Percentiles rank a stretch among this genome's conserved stretches.
phyloP scores from a whole-genome alignment of 2,888 invertebrate genomes.

The Rhagophthalmus giganteus region DNA sequence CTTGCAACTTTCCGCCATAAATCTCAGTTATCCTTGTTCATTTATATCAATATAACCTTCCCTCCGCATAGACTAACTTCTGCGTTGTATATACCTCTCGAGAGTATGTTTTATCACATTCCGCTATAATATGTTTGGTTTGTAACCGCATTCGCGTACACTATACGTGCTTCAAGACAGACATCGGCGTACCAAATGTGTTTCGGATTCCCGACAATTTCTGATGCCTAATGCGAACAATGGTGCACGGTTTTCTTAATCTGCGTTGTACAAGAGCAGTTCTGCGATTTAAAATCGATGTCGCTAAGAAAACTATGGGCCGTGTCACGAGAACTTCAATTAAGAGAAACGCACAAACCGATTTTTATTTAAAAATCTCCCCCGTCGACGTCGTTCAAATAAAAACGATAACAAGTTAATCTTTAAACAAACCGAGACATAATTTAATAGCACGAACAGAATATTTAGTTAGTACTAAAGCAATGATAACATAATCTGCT shows the following conservation, averaged over 20 bases:
- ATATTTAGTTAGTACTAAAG: slow-evolving; percentile 25
- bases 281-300: too few species aligned
- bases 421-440: background rate
- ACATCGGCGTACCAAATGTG: background rate
- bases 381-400: too few species aligned
- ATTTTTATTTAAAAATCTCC: too few species aligned
- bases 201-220: background rate
- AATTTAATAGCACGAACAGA: slow-evolving; percentile 4
- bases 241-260: too few species aligned
- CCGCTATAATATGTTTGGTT: background rate
- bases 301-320: too few species aligned
- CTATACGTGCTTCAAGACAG: background rate
- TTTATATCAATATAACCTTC: slow-evolving; percentile 35
- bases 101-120: slow-evolving; percentile 27
- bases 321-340: too few species aligned
- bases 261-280: too few species aligned
- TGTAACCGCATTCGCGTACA: background rate
- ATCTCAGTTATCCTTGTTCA: slow-evolving; percentile 35
- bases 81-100: slow-evolving; percentile 25
- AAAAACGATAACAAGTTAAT: too few species aligned
- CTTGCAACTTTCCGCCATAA: slow-evolving; percentile 28
- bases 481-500: slow-evolving; percentile 28
- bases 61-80: slow-evolving; percentile 25
- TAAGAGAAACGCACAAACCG: too few species aligned
- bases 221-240: too few species aligned